Conservation (phyloP, 2,888 invertebrate species). For the Epinotia nisella region DNA sequence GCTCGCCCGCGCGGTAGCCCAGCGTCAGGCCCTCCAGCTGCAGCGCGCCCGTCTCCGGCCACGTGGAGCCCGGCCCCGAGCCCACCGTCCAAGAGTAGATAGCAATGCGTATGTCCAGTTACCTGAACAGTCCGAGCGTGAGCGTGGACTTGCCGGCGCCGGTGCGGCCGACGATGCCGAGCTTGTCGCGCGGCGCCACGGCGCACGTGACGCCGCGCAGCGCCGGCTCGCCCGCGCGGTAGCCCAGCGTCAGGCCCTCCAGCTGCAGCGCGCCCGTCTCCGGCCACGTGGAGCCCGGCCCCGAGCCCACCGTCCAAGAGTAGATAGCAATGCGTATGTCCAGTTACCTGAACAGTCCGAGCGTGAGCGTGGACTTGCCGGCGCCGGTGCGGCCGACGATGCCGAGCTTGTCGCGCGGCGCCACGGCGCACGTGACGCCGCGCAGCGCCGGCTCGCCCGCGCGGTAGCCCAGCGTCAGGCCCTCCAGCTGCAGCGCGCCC, state of each 20-base stretch:
- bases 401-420: conserved; percentile 94
- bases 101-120: no score
- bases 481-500: conserved; percentile 91
- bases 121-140: conserved; percentile 93
- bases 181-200: conserved; percentile 93
- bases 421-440: conserved; percentile 90
- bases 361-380: conserved; percentile 95
- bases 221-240: conserved; percentile 95
- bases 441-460: conserved; percentile 94
- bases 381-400: conserved; percentile 96
- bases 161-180: conserved; percentile 95
- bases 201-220: conserved; percentile 91
- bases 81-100: no score
- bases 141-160: conserved; percentile 97
- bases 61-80: no score
- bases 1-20: conserved; percentile 94
- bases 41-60: conserved; percentile 94
- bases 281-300: conserved; percentile 92
- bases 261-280: conserved; percentile 91
- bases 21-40: conserved; percentile 93
- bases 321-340: no score
- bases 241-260: conserved; percentile 92
- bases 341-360: conserved; percentile 90
- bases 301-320: no score
- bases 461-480: conserved; percentile 94